Base-by-base conservation (phyloP, 2,797 vertebrate genomes). In the Falco naumanni region DNA sequence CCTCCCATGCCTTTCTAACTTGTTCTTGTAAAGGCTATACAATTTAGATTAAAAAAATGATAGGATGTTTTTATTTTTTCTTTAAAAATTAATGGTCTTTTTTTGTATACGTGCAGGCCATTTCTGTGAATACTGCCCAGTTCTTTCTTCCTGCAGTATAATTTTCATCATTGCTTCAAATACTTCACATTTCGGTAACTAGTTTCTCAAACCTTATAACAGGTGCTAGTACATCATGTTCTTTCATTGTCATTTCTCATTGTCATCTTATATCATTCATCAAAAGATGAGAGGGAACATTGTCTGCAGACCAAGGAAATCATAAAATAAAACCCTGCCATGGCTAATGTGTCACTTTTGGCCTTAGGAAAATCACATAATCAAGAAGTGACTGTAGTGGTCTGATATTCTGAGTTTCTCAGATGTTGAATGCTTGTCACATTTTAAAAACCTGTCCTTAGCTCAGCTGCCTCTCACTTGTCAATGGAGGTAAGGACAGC, bases 351-450 rank as follows among this genome's bases (percentile, higher is more conserved):
- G 83, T 11, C 65, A 16, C 87, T 94, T 90, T 5, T 93, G 83
- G 89, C 85, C 89, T 91, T n/a, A 53, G 83, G 93, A 96, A 95
- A 95, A 95, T 82, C 96, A 76, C 80, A 78, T 53, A 10, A 81
- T 70, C 91, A 79, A 48, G 63, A 92, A 87, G 90, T 91, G 83
- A 71, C 60, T 90, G 9, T 84, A 91, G 65, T 5, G 59, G 51
- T 57, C 80, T 86, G 90, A 78, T 64, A 29, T 13, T 51, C 57
- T 1, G 43, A 66, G 48, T n/a, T 82, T 70, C 91, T 84, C 79
- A 25, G 5, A 84, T 90, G 88, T 13, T 82, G 71, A 82, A 60
- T 22, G 83, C 54, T 51, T 80, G 90, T 24, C 90, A 60, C 59
- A 81, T 45, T 56, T 89, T 6, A 11, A 60, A 90, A 48, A 56